Conservation (phyloP, 1,140 invertebrate species). For the Zaprionus nigranus region DNA sequence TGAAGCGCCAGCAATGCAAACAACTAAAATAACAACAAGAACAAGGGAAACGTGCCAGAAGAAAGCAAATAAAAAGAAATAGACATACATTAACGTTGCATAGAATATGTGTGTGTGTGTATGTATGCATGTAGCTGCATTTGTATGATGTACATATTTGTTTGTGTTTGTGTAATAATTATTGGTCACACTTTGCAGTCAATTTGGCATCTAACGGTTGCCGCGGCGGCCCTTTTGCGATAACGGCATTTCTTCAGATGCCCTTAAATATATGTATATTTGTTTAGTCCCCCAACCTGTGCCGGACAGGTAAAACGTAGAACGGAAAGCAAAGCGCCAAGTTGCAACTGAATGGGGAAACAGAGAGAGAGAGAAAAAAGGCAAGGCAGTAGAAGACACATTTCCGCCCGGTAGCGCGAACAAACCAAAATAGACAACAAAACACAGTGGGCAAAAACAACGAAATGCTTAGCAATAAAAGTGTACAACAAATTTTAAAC, state of each 20-base stretch:
- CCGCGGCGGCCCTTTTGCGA: slow-evolving; percentile 27
- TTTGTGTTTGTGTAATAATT: slow-evolving; percentile 44
- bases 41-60: slow-evolving; percentile 52
- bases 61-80: slow-evolving; percentile 36
- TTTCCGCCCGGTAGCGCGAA: slow-evolving; percentile 73
- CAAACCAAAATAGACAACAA: slow-evolving; percentile 75
- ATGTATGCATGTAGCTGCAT: slow-evolving; percentile 14
- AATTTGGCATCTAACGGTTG: slow-evolving; percentile 74
- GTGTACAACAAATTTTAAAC: neutral
- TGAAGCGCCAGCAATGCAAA: slow-evolving; percentile 54
- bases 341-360: slow-evolving; percentile 41
- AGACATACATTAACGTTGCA: slow-evolving; percentile 35
- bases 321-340: slow-evolving; percentile 47
- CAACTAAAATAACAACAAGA: slow-evolving; percentile 51
- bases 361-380: slow-evolving; percentile 35
- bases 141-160: neutral
- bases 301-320: slow-evolving; percentile 57
- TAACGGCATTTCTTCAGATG: slow-evolving; percentile 53
- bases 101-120: slow-evolving; percentile 16
- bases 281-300: slow-evolving; percentile 43
- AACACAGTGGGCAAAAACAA: slow-evolving; percentile 31
- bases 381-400: slow-evolving; percentile 65
- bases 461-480: slow-evolving; percentile 26
- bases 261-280: slow-evolving; percentile 60
- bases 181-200: slow-evolving; percentile 58